Evolutionary conservation across 2,113 vertebrate genomes (phyloP), one percentile per base, ranked within the genome.

Genomic region (Oriolus oriolus): DNA sequence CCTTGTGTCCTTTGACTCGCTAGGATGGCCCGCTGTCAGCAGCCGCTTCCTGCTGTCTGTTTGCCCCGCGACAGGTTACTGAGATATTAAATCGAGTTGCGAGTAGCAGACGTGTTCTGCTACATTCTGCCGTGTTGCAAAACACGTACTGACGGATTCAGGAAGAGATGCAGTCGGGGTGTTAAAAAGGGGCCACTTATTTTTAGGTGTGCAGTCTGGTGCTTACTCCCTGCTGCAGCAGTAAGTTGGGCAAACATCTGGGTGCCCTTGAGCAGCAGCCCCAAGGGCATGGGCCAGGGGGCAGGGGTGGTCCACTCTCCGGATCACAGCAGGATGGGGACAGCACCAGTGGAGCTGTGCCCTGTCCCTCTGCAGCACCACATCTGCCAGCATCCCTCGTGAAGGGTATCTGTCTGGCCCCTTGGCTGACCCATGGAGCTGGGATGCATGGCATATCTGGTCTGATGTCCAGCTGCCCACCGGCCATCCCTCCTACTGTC

Each of bases 181-280:
- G 49, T 91, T 87, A 44, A 89, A 93, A 95, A 93, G 85, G 90
- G 85, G 68, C 10, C 90, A 28, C 71, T 94, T 93, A 83, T 96
- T 90, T 97, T 95, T 86, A 94, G 92, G 56, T 53, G 53, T 50
- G 41, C 64, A 24, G 59, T 21, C 50, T 41, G 63, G n/a, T 78
- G 82, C 79, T 84, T 41, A 31, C 37, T 86, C 42, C 19, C 50
- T 53, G 8, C 86, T 49, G 91, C 83, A 70, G 50, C 54, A 79
- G 13, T 35, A 59, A 84, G 59, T 63, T 80, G 59, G 39, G 64
- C 33, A 70, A 92, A 90, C 83, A 96, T 84, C 89, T 93, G 88
- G 57, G 83, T 93, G 96, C 68, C 95, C 96, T 97, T 97, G 90
- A 95, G 86, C 83, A n/a, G 68, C 44, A 35, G 52, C 49, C 59